These are phyloP conservation scores for Spicauda simplicius DNA, from an alignment of 2,888 invertebrate genomes.

Conservation along the genomic window DNA sequence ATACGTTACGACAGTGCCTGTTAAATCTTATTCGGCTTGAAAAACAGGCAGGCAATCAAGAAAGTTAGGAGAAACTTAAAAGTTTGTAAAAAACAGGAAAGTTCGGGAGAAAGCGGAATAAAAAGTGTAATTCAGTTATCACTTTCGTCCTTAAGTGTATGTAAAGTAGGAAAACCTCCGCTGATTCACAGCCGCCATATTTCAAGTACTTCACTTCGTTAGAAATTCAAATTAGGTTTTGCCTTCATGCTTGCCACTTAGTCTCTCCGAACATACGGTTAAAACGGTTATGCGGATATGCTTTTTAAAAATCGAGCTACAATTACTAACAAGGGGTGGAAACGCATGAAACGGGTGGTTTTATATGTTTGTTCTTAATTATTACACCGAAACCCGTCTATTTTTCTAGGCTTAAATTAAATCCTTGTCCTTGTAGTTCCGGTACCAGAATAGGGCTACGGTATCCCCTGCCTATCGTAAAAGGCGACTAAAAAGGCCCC, in stretches of 20 bases:
- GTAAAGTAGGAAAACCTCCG: constrained; percentile 18
- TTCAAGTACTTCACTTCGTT: constrained; percentile 5
- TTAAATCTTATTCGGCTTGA: not conserved
- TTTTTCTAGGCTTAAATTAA: too few species aligned
- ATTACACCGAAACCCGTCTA: too few species aligned
- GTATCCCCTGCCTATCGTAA: too few species aligned
- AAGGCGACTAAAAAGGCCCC: too few species aligned
- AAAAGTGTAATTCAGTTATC: constrained; percentile 27
- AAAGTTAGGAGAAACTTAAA: constrained; percentile 26
- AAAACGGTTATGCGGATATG: not conserved
- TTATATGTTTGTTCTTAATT: not conserved
- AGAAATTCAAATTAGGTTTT: constrained; percentile 21
- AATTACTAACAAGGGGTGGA: not conserved
- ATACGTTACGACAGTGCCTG: not conserved
- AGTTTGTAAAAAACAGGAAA: constrained; percentile 21
- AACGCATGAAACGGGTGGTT: not conserved
- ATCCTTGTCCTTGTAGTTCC: too few species aligned
- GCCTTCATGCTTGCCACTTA: constrained; percentile 1
- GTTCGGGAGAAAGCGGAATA: constrained; percentile 11
- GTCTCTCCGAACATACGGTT: not conserved
- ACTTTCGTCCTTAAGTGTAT: constrained; percentile 14
- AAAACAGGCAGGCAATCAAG: constrained; percentile 24
- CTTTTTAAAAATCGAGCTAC: not conserved
- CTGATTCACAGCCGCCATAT: constrained; percentile 1
- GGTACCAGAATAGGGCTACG: too few species aligned